Conservation (phyloP, 2,888 invertebrate genomes). For the Scaptomyza tumidula region DNA sequence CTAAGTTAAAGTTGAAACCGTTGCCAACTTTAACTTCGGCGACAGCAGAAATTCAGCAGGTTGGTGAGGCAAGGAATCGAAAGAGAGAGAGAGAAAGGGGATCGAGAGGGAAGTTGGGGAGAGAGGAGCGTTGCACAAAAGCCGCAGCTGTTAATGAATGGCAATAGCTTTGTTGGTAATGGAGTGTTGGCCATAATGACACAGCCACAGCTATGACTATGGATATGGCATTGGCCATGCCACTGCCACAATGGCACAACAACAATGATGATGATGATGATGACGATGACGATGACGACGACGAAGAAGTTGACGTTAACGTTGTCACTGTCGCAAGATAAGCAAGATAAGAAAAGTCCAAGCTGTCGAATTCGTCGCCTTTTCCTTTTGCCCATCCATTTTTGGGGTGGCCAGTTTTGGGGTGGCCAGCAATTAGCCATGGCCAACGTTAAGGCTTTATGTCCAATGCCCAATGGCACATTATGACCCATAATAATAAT, state of each 20-base stretch:
- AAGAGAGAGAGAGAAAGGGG: neutral
- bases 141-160: constrained; percentile 75
- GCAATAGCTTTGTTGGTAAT: constrained; percentile 71
- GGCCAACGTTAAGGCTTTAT: constrained; percentile 19
- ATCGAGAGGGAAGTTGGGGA: constrained; percentile 1
- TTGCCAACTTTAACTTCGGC: constrained; percentile 65
- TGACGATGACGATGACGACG: constrained; percentile 24
- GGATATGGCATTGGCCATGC: constrained; percentile 18
- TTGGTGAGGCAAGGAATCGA: neutral
- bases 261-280: constrained; percentile 47
- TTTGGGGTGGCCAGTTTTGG: constrained; percentile 1
- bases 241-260: constrained; percentile 14
- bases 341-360: constrained; percentile 57
- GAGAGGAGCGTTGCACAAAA: constrained; percentile 46
- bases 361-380: constrained; percentile 32
- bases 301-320: constrained; percentile 19
- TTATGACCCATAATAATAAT: constrained; percentile 29
- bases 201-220: constrained; percentile 15
- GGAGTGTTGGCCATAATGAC: constrained; percentile 76
- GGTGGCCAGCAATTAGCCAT: constrained; percentile 53
- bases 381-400: constrained; percentile 11
- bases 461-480: constrained; percentile 19
- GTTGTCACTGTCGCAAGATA: constrained; percentile 67
- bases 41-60: constrained; percentile 55
- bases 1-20: constrained; percentile 26